phyloP scores from a whole-genome alignment of 2,797 vertebrate genomes.

The Garrulus glandarius region DNA sequence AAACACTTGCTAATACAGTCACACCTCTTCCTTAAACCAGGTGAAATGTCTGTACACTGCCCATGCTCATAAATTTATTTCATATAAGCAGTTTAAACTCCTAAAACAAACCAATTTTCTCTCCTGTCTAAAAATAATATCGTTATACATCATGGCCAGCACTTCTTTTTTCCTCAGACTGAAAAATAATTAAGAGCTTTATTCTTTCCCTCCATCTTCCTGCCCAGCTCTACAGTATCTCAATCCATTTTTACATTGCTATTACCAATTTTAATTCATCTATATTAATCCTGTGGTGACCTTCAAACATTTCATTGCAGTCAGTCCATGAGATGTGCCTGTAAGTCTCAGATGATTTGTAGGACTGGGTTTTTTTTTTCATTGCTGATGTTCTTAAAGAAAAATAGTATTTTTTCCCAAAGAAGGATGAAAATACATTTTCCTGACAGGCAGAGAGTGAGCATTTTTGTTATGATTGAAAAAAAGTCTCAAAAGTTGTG shows the following conservation, averaged over 20 bases:
- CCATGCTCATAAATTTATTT: not conserved
- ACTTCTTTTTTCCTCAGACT: not conserved
- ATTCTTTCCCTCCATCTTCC: not conserved
- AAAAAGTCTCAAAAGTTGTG: not conserved
- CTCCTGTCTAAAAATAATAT: not conserved
- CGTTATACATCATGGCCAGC: not conserved
- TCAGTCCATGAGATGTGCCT: not conserved
- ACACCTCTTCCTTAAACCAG: not conserved
- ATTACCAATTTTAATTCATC: conserved; percentile 29
- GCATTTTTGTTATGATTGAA: not conserved
- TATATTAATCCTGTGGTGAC: conserved; percentile 6
- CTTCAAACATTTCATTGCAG: not conserved
- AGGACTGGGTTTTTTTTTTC: not conserved
- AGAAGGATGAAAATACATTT: conserved; percentile 16
- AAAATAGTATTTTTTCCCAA: conserved; percentile 1
- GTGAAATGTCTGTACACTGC: not conserved
- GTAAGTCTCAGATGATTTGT: not conserved
- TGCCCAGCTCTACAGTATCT: not conserved
- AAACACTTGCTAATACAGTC: not conserved
- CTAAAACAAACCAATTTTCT: not conserved
- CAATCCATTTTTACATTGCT: not conserved
- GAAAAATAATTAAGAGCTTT: conserved; percentile 10
- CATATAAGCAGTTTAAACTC: not conserved
- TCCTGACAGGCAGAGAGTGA: not conserved
- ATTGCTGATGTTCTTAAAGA: not conserved